Conservation (phyloP, 2,888 invertebrate species). For the Mechanitis messenoides region DNA sequence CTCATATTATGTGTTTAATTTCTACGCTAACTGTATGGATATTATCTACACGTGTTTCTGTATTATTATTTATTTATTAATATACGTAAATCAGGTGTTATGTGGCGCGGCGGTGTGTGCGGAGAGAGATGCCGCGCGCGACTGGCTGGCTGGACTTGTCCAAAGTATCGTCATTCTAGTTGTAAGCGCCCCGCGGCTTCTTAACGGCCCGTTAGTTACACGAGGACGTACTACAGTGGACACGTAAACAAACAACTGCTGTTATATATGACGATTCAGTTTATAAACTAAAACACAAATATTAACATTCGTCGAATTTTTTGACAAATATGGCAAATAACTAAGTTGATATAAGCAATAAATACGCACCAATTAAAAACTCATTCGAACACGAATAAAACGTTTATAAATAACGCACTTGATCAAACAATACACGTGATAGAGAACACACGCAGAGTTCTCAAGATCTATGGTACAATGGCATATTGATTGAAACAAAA, state of each 20-base stretch:
- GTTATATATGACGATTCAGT: constrained; percentile 23
- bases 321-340: too few relatives aligned
- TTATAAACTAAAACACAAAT: constrained; percentile 27
- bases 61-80: constrained; percentile 41
- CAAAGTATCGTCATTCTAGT: constrained; percentile 21
- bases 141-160: constrained; percentile 46
- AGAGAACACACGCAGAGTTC: constrained; percentile 11
- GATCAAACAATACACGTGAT: constrained; percentile 21
- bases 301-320: constrained; percentile 12
- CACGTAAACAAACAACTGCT: constrained; percentile 68
- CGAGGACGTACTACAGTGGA: constrained; percentile 61
- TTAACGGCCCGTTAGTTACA: constrained; percentile 62
- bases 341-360: constrained; percentile 23
- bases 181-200: constrained; percentile 45
- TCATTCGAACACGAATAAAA: constrained; percentile 3
- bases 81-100: constrained; percentile 60
- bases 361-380: constrained; percentile 17
- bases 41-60: constrained; percentile 12
- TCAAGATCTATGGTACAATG: constrained; percentile 19
- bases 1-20: constrained; percentile 14
- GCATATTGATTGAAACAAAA: constrained; percentile 25
- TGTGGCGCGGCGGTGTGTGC: constrained; percentile 41
- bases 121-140: constrained; percentile 62
- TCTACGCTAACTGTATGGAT: constrained; percentile 5
- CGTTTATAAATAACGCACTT: constrained; percentile 17